Base-by-base conservation (phyloP, 1,140 invertebrate genomes). In the Aphaenogaster rudis region DNA sequence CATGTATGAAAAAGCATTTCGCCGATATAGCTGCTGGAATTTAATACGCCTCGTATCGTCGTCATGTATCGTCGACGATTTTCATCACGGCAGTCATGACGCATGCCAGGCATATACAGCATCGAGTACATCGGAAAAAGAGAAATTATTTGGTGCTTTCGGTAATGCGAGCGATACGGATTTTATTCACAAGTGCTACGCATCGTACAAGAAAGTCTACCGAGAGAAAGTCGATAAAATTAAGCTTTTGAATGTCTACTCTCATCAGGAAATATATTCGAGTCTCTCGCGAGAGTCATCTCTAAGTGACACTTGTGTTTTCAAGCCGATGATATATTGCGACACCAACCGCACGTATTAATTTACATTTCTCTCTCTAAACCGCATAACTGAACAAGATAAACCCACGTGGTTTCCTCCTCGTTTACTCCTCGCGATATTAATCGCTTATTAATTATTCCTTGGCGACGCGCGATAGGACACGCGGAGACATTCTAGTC, bases 371-470 rank as follows among this genome's bases (percentile, higher is more conserved):
- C 52, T 33, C 21, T 28, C 48, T 54, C 17, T 15, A 57, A 42
- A 45, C 28, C 28, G 28, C 28, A 28, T 28, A 28, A 28, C n/a
- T 71, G 64, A 42, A 13, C 45, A 57, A 71, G 50, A 33, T 45
- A 17, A 64, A 5, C 45, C 28, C 33, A 39, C 15, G 7, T 28
- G 13, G 21, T 21, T 67, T 15, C 52, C 50, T 21, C 11, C 21
- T 66, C 50, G 21, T 81, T 81, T 71, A 59, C 28, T 72, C 11
- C 15, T 21, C 21, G 17, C 64, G 39, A 54, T 81, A 69, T 82
- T 82, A 82, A 82, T 61, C 67, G 28, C 67, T 61, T 42, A 48
- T 69, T 82, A 82, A 82, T 82, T 74, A 74, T 48, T 48, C 28
- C 50, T 28, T 36, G 5, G 11, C 50, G 52, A 66, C 17, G 57